Base-by-base conservation (phyloP, 2,888 invertebrate species). In the Kuschelorhynchus macadamiae region DNA sequence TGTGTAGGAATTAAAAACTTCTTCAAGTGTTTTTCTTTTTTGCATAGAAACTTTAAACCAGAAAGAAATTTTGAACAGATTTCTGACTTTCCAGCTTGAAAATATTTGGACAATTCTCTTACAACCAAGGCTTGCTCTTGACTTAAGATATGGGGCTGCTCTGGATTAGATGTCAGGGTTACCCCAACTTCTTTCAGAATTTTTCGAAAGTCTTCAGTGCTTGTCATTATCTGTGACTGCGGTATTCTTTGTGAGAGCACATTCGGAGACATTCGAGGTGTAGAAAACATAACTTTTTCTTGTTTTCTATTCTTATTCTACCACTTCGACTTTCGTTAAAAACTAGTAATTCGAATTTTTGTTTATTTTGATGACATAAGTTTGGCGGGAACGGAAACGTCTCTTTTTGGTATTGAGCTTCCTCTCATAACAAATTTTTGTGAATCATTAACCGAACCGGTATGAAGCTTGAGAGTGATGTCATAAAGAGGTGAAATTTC, bases 21-120 rank as follows among this genome's bases (percentile, higher is more conserved):
- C 64, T 76, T 78, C 55, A 85, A 80, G 70, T 77, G 69, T 12
- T 76, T 73, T 42, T 81, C 79, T 46, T 81, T 78, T 33, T 76
- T 72, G 50, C 80, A 79, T 61, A 81, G 76, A 30, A 70, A 70
- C 68, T 84, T 83, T 11, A 89, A 81, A 1, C 86, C 85, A 1
- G 81, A 79, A 20, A 87, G 82, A 64, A 91, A 86, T 47, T 86
- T 86, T 1, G 85, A 79, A n/a, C 88, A 80, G 76, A 87, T 88
- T 4, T 74, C 72, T 18, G 56, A 20, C 1, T 71, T 66, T 18
- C 62, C 55, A 21, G 36, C 42, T 4, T 57, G 62, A 49, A 82
- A 71, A 20, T 69, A 64, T 66, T 78, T 78, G 30, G 78, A 77
- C 18, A 83, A 71, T 62, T 81, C 81, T 41, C 81, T 77, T n/a